Base-by-base conservation (phyloP, 2,888 invertebrate species). In the Bibio marci region DNA sequence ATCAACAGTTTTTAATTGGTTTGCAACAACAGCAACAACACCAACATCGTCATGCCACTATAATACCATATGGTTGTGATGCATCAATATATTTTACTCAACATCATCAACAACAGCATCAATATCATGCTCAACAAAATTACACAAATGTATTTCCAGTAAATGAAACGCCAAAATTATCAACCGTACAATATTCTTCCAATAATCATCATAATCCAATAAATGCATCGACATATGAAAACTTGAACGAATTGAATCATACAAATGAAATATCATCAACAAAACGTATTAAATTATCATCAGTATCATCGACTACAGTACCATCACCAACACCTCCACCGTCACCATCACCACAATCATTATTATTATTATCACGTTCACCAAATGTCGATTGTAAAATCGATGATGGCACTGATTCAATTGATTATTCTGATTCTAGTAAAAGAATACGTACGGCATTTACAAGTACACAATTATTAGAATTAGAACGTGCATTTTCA, bases 381-480 rank as follows among this genome's bases (percentile, higher is more conserved):
- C 36, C 26, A 18, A 39, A 48, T 50, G 43, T 39, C 49, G 45
- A 42, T 50, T 47, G 43, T 3, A 40, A 69, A 44, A 37, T 70
- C 47, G 58, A 68, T 36, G 42, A 69, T 46, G 62, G 68, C 12
- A 8, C 8, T 22, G 22, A 22, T 8, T 4, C 5, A 4, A 22
- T 22, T 6, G 66, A 64, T 43, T 67, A 60, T 59, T 65, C 77
- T 54, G 66, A 73, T 46, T 81, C 82, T 2, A 83, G 82, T 50
- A 88, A 88, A 57, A 69, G 92, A 43, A 90, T 92, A 45, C 70
- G 94, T 31, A 94, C 92, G 0, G 92, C 92, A 0, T 94, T 92
- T 58, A 91, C 90, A 3, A 88, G 88, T 47, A 83, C 80, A 0
- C 88, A 90, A 54, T 67, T 90, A 0, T 62, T 92, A 39, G 82